A percentile compares a stretch with the other conserved stretches of the same genome.
Evolutionary conservation across 2,888 invertebrate species (phyloP).

Genomic region (Monopis laevigella): DNA sequence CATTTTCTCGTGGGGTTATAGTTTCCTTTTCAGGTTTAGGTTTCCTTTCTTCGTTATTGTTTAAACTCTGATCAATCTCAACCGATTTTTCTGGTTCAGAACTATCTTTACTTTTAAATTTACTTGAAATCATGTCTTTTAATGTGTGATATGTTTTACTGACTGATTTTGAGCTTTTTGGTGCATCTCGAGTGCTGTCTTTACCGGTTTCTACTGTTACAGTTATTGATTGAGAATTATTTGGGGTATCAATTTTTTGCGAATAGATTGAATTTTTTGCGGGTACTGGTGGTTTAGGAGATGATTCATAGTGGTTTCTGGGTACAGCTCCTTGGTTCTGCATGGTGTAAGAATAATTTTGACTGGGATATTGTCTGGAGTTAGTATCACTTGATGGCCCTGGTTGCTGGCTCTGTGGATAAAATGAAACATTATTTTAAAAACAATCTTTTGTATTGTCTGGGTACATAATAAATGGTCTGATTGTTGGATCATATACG

Average conservation of each 20-base stretch:
- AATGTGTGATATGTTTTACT: slow-evolving; percentile 84
- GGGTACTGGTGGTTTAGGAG: slow-evolving; percentile 55
- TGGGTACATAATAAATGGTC: too few relatives aligned
- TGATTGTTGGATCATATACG: too few relatives aligned
- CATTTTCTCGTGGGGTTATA: slow-evolving; percentile 40
- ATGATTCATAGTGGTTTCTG: slow-evolving; percentile 44
- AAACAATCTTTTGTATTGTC: not conserved
- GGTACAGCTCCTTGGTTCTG: slow-evolving; percentile 43
- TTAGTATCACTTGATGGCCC: slow-evolving; percentile 49
- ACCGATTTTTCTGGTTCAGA: slow-evolving; percentile 61
- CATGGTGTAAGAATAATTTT: slow-evolving; percentile 61
- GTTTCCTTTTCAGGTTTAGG: slow-evolving; percentile 46
- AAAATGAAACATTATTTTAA: too few relatives aligned
- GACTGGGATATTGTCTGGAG: slow-evolving; percentile 61
- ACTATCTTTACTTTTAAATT: slow-evolving; percentile 73
- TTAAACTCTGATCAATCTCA: slow-evolving; percentile 63
- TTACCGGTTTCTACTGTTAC: slow-evolving; percentile 70
- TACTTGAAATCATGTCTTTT: slow-evolving; percentile 84
- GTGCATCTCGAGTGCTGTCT: slow-evolving; percentile 64
- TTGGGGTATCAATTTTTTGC: slow-evolving; percentile 42
- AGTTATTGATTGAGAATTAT: slow-evolving; percentile 58
- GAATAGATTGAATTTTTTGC: slow-evolving; percentile 48
- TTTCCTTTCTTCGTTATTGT: slow-evolving; percentile 70
- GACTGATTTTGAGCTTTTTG: slow-evolving; percentile 71
- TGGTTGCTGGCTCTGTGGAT: slow-evolving; percentile 58